Evolutionary conservation across 2,797 vertebrate genomes (phyloP).

Genomic region (Liparis tanakae): DNA sequence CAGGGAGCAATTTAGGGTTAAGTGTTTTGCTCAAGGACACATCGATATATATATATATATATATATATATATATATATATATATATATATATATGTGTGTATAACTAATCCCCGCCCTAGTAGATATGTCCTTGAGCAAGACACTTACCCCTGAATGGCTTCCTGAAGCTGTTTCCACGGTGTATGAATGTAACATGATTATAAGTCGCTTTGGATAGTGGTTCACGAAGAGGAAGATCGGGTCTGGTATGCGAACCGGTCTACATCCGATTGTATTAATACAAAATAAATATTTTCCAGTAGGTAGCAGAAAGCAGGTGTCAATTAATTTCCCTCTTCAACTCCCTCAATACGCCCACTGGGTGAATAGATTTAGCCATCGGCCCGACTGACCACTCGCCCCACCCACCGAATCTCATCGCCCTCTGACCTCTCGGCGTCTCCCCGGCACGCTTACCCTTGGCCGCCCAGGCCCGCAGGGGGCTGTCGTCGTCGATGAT

Average conservation of each 20-base stretch:
- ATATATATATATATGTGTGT: too few relatives aligned
- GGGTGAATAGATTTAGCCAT: neutral
- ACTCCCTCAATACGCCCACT: neutral
- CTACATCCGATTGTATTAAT: neutral
- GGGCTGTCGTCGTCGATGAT: conserved; percentile 91
- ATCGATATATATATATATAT: too few relatives aligned
- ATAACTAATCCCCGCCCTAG: too few relatives aligned
- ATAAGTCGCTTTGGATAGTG: too few relatives aligned
- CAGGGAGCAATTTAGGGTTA: too few relatives aligned
- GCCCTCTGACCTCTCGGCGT: neutral
- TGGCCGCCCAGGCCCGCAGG: conserved; percentile 83
- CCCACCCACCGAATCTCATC: conserved; percentile 46
- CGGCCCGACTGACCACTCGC: neutral
- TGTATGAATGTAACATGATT: too few relatives aligned
- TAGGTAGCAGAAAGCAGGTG: neutral
- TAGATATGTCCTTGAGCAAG: too few relatives aligned
- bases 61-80: too few relatives aligned
- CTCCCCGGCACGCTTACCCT: conserved; percentile 58
- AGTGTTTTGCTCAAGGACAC: too few relatives aligned
- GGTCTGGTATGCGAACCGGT: too few relatives aligned
- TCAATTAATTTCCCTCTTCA: neutral
- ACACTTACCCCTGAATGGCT: neutral
- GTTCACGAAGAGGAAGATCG: neutral
- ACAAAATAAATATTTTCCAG: too few relatives aligned
- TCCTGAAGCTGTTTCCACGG: too few relatives aligned